Evolutionary conservation across 2,113 vertebrate species (phyloP).

Genomic region (Dicrurus megarhynchus): DNA sequence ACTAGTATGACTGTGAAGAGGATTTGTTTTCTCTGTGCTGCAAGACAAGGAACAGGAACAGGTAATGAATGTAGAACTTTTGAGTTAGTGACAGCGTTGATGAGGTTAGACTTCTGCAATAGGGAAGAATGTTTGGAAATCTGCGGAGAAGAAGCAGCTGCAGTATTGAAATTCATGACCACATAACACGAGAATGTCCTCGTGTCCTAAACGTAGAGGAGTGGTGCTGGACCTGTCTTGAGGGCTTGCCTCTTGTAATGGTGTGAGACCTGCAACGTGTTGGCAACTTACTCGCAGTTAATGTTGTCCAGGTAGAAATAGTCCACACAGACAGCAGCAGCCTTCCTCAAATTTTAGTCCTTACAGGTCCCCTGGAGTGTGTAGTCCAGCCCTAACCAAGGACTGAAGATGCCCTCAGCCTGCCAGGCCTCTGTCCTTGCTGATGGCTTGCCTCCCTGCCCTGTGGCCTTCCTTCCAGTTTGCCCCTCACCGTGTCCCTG

Average conservation of each 20-base stretch:
- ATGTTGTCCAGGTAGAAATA: background rate
- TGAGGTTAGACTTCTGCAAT: background rate
- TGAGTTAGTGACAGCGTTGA: background rate
- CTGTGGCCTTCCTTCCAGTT: background rate
- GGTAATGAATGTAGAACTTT: background rate
- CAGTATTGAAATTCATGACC: background rate
- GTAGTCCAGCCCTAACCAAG: background rate
- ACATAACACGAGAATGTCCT: background rate
- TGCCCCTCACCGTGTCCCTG: background rate
- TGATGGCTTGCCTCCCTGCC: background rate
- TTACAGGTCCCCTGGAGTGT: rapidly evolving
- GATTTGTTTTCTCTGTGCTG: background rate
- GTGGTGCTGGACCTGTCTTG: background rate
- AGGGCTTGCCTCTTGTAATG: background rate
- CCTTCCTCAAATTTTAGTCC: background rate
- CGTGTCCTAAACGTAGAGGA: background rate
- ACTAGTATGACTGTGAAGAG: background rate
- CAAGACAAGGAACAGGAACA: background rate
- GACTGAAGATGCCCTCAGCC: background rate
- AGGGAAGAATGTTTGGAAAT: background rate
- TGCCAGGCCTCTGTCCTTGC: background rate
- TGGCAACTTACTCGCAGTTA: background rate
- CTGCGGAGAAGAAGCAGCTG: background rate
- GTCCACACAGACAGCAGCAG: background rate
- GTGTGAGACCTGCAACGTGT: background rate